Evolutionary conservation across 1,140 invertebrate species (phyloP).

Genomic region (Pollicipes pollicipes): DNA sequence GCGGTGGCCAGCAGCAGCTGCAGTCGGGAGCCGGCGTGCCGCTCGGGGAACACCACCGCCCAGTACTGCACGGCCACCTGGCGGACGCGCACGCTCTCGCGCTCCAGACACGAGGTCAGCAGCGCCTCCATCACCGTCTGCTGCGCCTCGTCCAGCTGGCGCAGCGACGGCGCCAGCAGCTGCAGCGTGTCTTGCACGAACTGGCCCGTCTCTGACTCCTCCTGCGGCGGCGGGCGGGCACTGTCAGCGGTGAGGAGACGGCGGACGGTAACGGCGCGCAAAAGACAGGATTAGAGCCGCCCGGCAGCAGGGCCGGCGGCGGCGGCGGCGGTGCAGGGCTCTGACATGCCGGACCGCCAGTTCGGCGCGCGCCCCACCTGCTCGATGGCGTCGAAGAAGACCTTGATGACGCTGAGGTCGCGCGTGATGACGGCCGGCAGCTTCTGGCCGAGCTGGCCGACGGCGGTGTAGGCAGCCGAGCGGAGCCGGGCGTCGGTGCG

Average conservation of each 20-base stretch:
- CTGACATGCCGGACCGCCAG: slow-evolving; percentile 10
- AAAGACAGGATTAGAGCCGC: too few species aligned
- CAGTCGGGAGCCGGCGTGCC: slow-evolving; percentile 63
- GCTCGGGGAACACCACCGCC: slow-evolving; percentile 54
- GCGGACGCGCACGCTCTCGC: slow-evolving; percentile 48
- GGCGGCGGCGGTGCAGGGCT: not conserved
- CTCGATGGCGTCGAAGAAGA: slow-evolving; percentile 46
- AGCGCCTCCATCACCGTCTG: slow-evolving; percentile 34
- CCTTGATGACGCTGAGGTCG: slow-evolving; percentile 41
- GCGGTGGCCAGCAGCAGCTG: slow-evolving; percentile 64
- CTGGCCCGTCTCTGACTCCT: slow-evolving; percentile 36
- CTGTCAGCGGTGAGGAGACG: too few species aligned
- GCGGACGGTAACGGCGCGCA: too few species aligned
- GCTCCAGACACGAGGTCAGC: slow-evolving; percentile 40
- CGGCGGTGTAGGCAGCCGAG: slow-evolving; percentile 51
- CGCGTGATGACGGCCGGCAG: slow-evolving; percentile 48
- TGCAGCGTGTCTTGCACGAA: slow-evolving; percentile 46
- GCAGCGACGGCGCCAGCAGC: slow-evolving; percentile 49
- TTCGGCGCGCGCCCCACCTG: slow-evolving; percentile 23
- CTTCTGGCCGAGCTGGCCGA: slow-evolving; percentile 48
- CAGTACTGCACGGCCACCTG: slow-evolving; percentile 66
- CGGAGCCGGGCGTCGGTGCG: slow-evolving; percentile 35
- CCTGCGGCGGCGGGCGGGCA: slow-evolving; percentile 27
- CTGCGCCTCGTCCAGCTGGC: slow-evolving; percentile 27
- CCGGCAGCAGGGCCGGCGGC: too few species aligned